Conservation (phyloP, 2,113 vertebrate genomes). For the Apistogramma diplotaenia region DNA sequence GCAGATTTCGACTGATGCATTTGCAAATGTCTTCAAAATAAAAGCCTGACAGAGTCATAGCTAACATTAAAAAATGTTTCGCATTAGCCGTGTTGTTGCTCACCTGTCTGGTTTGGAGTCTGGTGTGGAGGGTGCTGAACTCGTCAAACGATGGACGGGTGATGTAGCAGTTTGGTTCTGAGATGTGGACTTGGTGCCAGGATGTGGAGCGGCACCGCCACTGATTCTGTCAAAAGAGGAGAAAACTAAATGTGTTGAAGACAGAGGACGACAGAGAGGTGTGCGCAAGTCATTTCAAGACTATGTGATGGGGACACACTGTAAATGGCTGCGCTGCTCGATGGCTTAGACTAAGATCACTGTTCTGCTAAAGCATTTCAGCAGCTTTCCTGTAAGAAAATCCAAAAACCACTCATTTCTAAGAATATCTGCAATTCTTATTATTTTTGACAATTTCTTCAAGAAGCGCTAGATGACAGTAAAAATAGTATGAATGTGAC, state of each 20-base stretch:
- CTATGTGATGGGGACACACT: not conserved
- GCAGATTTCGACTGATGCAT: not conserved
- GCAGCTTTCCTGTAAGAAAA: not conserved
- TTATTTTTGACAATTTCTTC: not conserved
- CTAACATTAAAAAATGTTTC: not conserved
- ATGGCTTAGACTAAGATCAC: not conserved
- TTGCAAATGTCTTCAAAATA: not conserved
- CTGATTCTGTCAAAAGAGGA: constrained; percentile 73
- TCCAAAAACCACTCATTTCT: not conserved
- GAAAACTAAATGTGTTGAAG: not conserved
- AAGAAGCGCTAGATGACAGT: not conserved
- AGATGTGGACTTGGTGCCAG: constrained; percentile 42
- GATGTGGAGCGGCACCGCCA: constrained; percentile 75
- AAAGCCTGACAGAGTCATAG: not conserved
- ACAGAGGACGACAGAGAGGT: not conserved
- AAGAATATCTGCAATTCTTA: not conserved
- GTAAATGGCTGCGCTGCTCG: not conserved
- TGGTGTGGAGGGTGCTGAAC: constrained; percentile 66
- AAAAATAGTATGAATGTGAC: not conserved
- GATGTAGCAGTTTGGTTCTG: constrained; percentile 73
- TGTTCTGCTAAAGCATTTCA: not conserved
- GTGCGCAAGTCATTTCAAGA: not conserved
- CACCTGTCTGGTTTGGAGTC: constrained; percentile 86
- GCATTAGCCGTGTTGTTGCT: not conserved
- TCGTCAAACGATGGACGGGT: constrained; percentile 66